phyloP scores from a whole-genome alignment of 2,113 vertebrate species.

The Strigops habroptila region DNA sequence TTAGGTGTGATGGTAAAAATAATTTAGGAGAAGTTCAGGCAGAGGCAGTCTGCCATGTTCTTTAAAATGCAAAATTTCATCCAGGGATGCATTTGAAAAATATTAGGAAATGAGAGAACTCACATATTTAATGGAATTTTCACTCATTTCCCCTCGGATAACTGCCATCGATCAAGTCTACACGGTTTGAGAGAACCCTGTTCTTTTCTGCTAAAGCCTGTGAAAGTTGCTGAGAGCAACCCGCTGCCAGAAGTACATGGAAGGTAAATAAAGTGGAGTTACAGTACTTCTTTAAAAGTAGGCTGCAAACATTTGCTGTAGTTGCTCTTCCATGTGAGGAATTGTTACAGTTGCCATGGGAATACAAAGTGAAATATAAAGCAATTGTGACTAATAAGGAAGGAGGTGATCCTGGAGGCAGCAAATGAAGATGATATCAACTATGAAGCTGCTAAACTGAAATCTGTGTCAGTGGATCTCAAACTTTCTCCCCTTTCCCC shows the following conservation, averaged over 20 bases:
- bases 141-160: not conserved
- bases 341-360: not conserved
- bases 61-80: not conserved
- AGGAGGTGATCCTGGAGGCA: not conserved
- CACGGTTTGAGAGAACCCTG: not conserved
- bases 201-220: not conserved
- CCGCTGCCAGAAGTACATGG: not conserved
- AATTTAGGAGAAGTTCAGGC: not conserved
- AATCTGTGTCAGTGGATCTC: not conserved
- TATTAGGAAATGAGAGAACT: not conserved
- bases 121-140: not conserved
- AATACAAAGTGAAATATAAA: slow-evolving; percentile 27
- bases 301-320: not conserved
- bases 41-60: not conserved
- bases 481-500: not conserved
- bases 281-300: not conserved
- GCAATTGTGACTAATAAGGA: not conserved
- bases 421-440: not conserved
- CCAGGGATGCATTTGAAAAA: not conserved
- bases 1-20: not conserved
- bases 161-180: not conserved
- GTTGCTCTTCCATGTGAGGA: not conserved
- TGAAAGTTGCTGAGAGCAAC: not conserved
- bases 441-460: not conserved
- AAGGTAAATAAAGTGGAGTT: not conserved